Evolutionary conservation across 2,888 invertebrate species (phyloP), one percentile per base, ranked within the genome.

Genomic region (Linnaemya tessellans): DNA sequence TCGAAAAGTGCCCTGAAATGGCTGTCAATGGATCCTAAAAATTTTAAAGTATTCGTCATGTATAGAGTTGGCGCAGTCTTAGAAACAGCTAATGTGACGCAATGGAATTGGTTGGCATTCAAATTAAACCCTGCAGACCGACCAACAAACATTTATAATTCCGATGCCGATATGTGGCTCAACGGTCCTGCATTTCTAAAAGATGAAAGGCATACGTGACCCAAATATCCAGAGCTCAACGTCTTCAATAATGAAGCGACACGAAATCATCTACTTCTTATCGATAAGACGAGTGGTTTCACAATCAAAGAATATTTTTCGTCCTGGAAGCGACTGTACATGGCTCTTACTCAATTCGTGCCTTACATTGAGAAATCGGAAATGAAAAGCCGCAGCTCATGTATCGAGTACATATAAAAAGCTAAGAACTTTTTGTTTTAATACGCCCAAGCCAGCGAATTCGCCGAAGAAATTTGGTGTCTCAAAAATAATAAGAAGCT

Each of bases 141-240:
- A 1, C 38, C 62, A n/a, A 62, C 38, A 1, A 62, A 62, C 11
- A 13, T 20, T 41, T 15, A 20, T n/a, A 18, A 35, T 9, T 4
- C 64, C 0, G 15, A 65, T 15, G 46, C 22, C 15, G 15, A 43
- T 43, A 5, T 46, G 35, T 68, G 20, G 51, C 18, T 67, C 51
- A 43, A 43, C 13, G 64, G 64, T 20, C 18, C 65, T 49, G n/a
- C 10, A 1, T 64, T 64, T 64, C n/a, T 64, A 7, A 64, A 64
- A 22, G 1, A 22, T 3, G 8, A 64, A 7, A 7, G n/a, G 41
- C 18, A n/a, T 60, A 20, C n/a, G 58, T 35, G 65, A 43, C 15
- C 65, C 7, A 60, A 46, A 65, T 30, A 18, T 73, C 35, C 49
- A 46, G 13, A 80, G 20, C 8, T 58, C 20, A 13, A 30, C 41